These are phyloP conservation scores for Oriolus oriolus DNA, from an alignment of 2,113 vertebrate genomes.

Conservation along the genomic window DNA sequence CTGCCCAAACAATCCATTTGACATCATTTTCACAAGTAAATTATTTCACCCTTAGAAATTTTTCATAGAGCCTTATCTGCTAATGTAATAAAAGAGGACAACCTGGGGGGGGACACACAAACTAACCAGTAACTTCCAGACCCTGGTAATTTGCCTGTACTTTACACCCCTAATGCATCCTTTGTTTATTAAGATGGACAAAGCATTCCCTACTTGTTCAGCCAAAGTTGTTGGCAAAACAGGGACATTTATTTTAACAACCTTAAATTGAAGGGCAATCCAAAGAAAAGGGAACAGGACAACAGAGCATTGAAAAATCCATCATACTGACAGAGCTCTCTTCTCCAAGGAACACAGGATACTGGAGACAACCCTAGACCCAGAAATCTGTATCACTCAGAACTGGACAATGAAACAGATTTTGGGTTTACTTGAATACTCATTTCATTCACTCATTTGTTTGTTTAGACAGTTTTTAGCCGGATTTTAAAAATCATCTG, in stretches of 20 bases:
- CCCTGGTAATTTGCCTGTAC: not conserved
- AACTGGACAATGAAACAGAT: not conserved
- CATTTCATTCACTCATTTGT: not conserved
- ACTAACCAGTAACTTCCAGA: not conserved
- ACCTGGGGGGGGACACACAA: not conserved
- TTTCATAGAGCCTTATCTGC: not conserved
- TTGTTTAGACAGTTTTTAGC: not conserved
- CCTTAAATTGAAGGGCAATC: constrained; percentile 4
- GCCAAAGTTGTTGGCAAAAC: not conserved
- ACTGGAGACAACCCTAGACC: not conserved
- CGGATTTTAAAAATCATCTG: not conserved
- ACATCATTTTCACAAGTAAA: not conserved
- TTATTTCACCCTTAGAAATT: not conserved
- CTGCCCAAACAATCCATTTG: not conserved
- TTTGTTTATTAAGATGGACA: constrained; percentile 28
- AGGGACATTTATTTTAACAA: not conserved
- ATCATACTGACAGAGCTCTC: not conserved
- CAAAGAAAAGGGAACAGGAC: not conserved
- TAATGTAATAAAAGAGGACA: not conserved
- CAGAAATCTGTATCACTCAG: not conserved
- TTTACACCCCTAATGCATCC: not conserved
- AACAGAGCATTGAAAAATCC: not conserved
- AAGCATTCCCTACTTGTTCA: not conserved
- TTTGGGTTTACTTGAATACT: not conserved
- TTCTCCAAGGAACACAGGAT: not conserved